A percentile compares a stretch with the other conserved stretches of the same genome.
These are phyloP conservation scores for Aleiodes alternator DNA, from an alignment of 2,888 invertebrate genomes.

Conservation along the genomic window DNA sequence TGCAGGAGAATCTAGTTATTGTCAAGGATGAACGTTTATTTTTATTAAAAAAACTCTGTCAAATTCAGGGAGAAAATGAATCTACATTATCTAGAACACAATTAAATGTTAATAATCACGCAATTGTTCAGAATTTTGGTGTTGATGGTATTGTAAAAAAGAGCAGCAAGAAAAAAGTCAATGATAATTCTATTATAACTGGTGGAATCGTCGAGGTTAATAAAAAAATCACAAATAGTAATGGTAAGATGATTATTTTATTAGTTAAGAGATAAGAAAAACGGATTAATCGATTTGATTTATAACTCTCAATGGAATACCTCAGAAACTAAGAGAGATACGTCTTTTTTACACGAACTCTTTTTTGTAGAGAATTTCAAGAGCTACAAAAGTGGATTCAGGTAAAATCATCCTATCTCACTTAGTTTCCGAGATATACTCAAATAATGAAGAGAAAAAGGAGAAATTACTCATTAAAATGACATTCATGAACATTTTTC, in stretches of 20 bases:
- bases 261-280: no score
- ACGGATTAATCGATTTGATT: no score
- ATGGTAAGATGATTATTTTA: neutral
- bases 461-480: no score
- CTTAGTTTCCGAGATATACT: no score
- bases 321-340: no score
- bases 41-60: slow-evolving; percentile 85
- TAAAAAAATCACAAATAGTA: neutral
- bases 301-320: no score
- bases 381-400: no score
- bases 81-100: slow-evolving; percentile 60
- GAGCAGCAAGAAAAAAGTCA: slow-evolving; percentile 17
- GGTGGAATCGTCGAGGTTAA: slow-evolving; percentile 43
- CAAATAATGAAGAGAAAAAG: no score
- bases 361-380: no score
- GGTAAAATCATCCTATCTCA: no score
- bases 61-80: slow-evolving; percentile 76
- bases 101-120: slow-evolving; percentile 60
- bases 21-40: slow-evolving; percentile 90
- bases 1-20: slow-evolving; percentile 87
- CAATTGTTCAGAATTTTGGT: slow-evolving; percentile 25
- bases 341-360: no score
- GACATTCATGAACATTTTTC: no score
- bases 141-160: slow-evolving; percentile 58
- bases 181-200: slow-evolving; percentile 58